Conservation (phyloP, 2,888 invertebrate species). For the Parelbella ahira region DNA sequence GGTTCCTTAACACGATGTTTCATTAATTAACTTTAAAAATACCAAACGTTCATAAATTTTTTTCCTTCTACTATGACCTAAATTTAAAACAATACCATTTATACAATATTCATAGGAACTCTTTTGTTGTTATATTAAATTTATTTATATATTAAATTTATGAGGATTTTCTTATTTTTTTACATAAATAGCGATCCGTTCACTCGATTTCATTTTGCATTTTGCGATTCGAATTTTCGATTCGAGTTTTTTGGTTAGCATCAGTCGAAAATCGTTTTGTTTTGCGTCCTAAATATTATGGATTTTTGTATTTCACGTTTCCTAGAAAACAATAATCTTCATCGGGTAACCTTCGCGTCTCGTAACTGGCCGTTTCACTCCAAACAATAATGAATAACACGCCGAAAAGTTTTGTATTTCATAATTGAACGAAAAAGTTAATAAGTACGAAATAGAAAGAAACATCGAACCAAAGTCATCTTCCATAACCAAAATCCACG, state of each 20-base stretch:
- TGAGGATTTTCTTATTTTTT: constrained; percentile 71
- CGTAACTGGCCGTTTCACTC: constrained; percentile 59
- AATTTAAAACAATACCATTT: constrained; percentile 80
- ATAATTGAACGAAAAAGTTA: constrained; percentile 47
- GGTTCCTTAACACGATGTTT: constrained; percentile 68
- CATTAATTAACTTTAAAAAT: constrained; percentile 76
- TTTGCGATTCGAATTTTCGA: constrained; percentile 46
- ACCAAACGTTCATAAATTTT: constrained; percentile 79
- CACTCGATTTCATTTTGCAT: constrained; percentile 57
- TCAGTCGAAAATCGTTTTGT: constrained; percentile 46
- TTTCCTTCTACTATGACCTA: constrained; percentile 79
- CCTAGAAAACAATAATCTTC: constrained; percentile 69
- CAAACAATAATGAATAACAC: constrained; percentile 54
- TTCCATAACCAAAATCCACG: constrained; percentile 54
- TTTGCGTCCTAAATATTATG: constrained; percentile 40
- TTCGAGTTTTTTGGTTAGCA: constrained; percentile 40
- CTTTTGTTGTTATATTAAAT: constrained; percentile 79
- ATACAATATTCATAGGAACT: constrained; percentile 81
- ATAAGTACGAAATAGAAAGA: too few species aligned
- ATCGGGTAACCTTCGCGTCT: constrained; percentile 61
- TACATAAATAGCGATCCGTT: constrained; percentile 79
- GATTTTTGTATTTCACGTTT: constrained; percentile 55
- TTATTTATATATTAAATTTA: constrained; percentile 78
- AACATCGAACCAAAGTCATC: constrained; percentile 41
- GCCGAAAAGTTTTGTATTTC: constrained; percentile 73